A percentile compares a stretch with the other conserved stretches of the same genome.
These are phyloP conservation scores for Cataglyphis altisquamis DNA, from an alignment of 2,888 invertebrate species.

Conservation along the genomic window DNA sequence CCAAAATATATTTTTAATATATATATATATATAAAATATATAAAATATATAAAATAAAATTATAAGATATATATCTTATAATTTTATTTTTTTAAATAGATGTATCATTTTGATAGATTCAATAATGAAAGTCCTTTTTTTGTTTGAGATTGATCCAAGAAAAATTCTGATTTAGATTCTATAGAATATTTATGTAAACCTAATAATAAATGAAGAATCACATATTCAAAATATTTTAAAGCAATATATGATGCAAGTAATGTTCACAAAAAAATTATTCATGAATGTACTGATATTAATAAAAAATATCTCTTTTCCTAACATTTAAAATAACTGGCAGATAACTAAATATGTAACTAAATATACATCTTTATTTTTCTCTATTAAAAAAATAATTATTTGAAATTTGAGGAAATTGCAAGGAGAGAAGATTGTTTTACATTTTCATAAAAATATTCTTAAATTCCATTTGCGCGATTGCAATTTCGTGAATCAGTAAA, in stretches of 20 bases:
- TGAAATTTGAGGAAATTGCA: neutral
- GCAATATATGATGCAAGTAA: neutral
- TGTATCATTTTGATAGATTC: neutral
- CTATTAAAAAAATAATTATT: neutral
- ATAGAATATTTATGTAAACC: neutral
- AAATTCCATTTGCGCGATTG: neutral
- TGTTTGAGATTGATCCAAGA: neutral
- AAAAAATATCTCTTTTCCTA: neutral
- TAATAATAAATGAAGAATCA: neutral
- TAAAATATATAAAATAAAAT: too few species aligned
- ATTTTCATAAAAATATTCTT: constrained; percentile 11
- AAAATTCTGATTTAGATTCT: neutral
- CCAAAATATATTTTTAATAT: too few species aligned
- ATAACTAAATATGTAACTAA: neutral
- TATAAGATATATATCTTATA: neutral
- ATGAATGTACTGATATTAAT: neutral
- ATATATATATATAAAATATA: too few species aligned
- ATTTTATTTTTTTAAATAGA: neutral
- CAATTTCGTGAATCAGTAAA: constrained; percentile 28
- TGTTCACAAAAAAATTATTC: neutral
- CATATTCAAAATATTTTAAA: neutral
- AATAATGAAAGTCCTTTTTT: neutral
- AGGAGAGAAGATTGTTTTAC: neutral
- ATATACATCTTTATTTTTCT: neutral
- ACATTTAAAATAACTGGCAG: neutral